Percentiles rank a stretch among this genome's conserved stretches.
phyloP scores from a whole-genome alignment of 1,140 invertebrate genomes.

The Alviniconcha marisindica region DNA sequence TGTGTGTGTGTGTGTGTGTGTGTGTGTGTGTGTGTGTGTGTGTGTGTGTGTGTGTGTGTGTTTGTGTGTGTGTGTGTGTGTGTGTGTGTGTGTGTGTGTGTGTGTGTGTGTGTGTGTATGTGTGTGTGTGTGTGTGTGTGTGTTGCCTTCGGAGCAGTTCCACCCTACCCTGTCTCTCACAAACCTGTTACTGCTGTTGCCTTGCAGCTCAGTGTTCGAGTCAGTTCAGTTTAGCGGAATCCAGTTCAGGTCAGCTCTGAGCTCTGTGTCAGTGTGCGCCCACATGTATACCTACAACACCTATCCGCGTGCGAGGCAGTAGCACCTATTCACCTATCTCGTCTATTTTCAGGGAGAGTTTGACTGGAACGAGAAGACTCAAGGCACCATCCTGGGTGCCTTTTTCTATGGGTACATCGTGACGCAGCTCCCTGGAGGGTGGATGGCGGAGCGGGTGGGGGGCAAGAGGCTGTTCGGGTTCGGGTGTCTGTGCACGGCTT shows the following conservation, averaged over 20 bases:
- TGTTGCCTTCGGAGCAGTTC: too few species aligned
- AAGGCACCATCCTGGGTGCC: conserved; percentile 88
- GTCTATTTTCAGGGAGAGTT: conserved; percentile 85
- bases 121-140: background rate
- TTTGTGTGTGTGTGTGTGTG: background rate
- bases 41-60: too few species aligned
- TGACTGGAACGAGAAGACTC: conserved; percentile 86
- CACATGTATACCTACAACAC: too few species aligned
- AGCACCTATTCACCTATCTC: too few species aligned
- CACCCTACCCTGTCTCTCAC: too few species aligned
- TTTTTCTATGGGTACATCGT: conserved; percentile 89
- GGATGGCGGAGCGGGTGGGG: conserved; percentile 86
- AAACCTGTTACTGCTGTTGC: too few species aligned
- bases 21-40: background rate
- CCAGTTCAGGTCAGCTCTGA: too few species aligned
- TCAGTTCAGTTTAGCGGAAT: too few species aligned
- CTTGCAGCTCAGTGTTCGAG: too few species aligned
- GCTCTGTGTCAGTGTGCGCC: too few species aligned
- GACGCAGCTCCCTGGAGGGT: conserved; percentile 80
- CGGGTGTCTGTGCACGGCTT: conserved; percentile 87
- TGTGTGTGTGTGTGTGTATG: background rate
- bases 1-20: background rate
- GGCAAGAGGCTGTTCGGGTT: conserved; percentile 88
- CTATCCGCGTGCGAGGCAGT: too few species aligned
- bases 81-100: background rate